Conservation (phyloP, 2,888 invertebrate species). For the Folsomia manolachei region DNA sequence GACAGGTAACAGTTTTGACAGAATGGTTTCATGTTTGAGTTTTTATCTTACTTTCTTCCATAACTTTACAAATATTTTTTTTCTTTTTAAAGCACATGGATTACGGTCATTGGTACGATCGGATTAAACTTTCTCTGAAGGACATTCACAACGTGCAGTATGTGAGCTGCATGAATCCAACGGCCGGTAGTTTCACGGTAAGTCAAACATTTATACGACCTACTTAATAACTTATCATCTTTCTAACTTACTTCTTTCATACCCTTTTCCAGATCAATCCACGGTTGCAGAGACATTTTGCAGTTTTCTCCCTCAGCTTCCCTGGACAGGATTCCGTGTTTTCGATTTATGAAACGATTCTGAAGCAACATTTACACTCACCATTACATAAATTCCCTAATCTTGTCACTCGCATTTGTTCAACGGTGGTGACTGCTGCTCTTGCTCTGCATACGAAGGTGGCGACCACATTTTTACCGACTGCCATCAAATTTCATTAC, state of each 20-base stretch:
- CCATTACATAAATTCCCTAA: slow-evolving; percentile 75
- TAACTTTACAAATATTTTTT: too few relatives aligned
- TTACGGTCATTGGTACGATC: slow-evolving; percentile 95
- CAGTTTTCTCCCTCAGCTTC: slow-evolving; percentile 85
- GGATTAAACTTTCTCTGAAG: slow-evolving; percentile 81
- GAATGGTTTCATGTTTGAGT: too few relatives aligned
- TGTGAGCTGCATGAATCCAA: slow-evolving; percentile 96
- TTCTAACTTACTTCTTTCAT: too few relatives aligned
- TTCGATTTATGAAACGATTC: slow-evolving; percentile 83
- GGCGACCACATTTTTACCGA: slow-evolving; percentile 84
- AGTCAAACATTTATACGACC: neutral
- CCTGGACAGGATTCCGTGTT: slow-evolving; percentile 79
- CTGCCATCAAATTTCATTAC: slow-evolving; percentile 94
- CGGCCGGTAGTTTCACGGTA: slow-evolving; percentile 87
- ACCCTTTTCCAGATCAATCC: slow-evolving; percentile 73
- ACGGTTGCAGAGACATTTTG: slow-evolving; percentile 83
- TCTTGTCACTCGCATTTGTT: slow-evolving; percentile 66
- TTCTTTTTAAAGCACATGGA: too few relatives aligned
- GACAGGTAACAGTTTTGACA: too few relatives aligned
- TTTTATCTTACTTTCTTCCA: too few relatives aligned
- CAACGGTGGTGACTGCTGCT: slow-evolving; percentile 75
- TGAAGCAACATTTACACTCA: slow-evolving; percentile 80
- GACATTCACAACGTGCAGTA: slow-evolving; percentile 97
- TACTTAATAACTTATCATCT: neutral
- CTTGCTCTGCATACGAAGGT: slow-evolving; percentile 82